These are phyloP conservation scores for Pseudorasbora parva DNA, from an alignment of 2,113 vertebrate genomes.

Conservation along the genomic window DNA sequence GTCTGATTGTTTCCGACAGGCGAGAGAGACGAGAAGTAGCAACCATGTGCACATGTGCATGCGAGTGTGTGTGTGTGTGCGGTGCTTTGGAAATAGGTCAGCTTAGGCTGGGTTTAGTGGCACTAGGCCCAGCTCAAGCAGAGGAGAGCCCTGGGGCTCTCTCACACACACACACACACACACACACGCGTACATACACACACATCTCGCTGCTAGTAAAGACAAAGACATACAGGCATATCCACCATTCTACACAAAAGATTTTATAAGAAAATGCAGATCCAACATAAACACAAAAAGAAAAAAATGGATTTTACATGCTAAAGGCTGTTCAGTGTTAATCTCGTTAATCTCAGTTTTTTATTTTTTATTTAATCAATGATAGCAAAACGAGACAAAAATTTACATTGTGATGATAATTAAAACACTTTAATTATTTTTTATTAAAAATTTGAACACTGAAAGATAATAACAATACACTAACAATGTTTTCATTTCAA, in stretches of 20 bases:
- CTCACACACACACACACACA: slow-evolving; percentile 33
- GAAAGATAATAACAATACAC: background rate
- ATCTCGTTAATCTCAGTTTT: background rate
- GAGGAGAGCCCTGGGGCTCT: slow-evolving; percentile 66
- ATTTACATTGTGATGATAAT: background rate
- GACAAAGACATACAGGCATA: slow-evolving; percentile 12
- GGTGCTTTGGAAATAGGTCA: slow-evolving; percentile 75
- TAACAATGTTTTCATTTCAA: background rate
- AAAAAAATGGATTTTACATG: background rate
- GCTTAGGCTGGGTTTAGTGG: slow-evolving; percentile 73
- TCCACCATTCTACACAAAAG: background rate
- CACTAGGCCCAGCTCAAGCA: slow-evolving; percentile 75
- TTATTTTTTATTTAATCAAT: background rate
- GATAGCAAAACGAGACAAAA: background rate
- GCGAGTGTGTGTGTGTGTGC: slow-evolving; percentile 18
- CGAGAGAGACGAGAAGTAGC: background rate
- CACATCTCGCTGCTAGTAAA: background rate
- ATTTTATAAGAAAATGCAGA: background rate
- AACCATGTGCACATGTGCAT: slow-evolving; percentile 16
- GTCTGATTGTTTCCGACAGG: slow-evolving; percentile 31
- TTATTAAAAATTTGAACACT: too few species aligned
- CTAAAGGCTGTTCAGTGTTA: background rate
- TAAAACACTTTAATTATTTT: background rate
- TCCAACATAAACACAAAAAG: background rate
- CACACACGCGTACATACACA: background rate